phyloP scores from a whole-genome alignment of 2,888 invertebrate genomes.

The Brenthis ino region DNA sequence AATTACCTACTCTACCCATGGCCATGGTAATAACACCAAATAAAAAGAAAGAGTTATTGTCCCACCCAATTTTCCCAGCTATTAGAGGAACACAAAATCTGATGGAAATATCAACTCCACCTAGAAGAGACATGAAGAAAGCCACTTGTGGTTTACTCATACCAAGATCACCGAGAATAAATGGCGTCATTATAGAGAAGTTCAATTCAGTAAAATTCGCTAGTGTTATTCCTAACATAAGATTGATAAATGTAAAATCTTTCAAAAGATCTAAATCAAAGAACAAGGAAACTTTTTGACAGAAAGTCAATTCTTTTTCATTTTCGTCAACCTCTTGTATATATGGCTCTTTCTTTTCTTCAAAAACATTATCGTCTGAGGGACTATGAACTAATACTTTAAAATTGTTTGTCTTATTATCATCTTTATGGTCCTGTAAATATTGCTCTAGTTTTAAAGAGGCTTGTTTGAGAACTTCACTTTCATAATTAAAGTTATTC shows the following conservation, averaged over 20 bases:
- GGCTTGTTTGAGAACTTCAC: constrained; percentile 81
- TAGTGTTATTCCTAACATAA: constrained; percentile 87
- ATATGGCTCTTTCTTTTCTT: constrained; percentile 46
- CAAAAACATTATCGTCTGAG: constrained; percentile 60
- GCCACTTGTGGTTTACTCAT: constrained; percentile 84
- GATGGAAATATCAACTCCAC: constrained; percentile 84
- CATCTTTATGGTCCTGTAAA: constrained; percentile 65
- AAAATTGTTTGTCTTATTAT: constrained; percentile 54
- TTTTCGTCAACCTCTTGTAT: constrained; percentile 53
- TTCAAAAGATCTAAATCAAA: constrained; percentile 87
- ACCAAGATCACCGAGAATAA: constrained; percentile 86
- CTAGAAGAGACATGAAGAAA: constrained; percentile 86
- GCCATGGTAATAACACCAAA: constrained; percentile 86
- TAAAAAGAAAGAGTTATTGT: constrained; percentile 86
- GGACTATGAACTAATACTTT: constrained; percentile 60
- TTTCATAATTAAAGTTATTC: constrained; percentile 83
- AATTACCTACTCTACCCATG: constrained; percentile 82
- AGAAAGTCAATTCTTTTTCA: constrained; percentile 64
- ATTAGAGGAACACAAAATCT: constrained; percentile 86
- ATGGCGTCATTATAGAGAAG: constrained; percentile 88
- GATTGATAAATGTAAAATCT: constrained; percentile 86
- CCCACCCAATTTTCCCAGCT: constrained; percentile 86
- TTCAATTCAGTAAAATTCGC: constrained; percentile 88
- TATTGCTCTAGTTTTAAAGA: constrained; percentile 79
- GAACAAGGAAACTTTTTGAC: constrained; percentile 83